Base-by-base conservation (phyloP, 2,113 vertebrate species). In the Alethe diademata region DNA sequence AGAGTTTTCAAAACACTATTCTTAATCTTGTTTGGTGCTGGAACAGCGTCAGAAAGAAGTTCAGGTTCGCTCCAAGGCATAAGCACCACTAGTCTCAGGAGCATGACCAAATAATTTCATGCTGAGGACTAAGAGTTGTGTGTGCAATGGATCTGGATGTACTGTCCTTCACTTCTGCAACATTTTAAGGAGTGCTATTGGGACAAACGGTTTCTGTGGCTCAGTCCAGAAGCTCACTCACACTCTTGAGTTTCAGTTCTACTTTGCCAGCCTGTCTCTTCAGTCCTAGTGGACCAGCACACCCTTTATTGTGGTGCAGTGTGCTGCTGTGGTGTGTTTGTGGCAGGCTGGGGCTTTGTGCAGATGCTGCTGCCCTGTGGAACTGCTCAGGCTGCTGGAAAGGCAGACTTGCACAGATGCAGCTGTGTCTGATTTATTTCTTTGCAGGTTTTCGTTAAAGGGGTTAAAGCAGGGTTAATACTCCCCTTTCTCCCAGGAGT, bases 291-390 rank as follows among this genome's bases (percentile, higher is more conserved):
- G 38, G 43, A 8, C 15, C 18, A 60, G 2, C 43, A 31, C 25
- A 25, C 19, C 8, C 25, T 67, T 40, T 22, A 4, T 0, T 24
- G 43, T 9, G 64, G 0, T 66, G 29, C 8, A 38, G 6, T 11
- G 36, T 66, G 35, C 67, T 78, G 38, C 9, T 79, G 1, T 2
- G 25, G 20, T 10, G 4, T 33, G 42, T 33, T 22, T 38, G 42
- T 40, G 78, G 35, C 51, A 65, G 9, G 15, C 31, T 57, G 45
- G 4, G 51, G 22, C 6, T 28, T n/a, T 47, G 56, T 48, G 14
- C 29, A 20, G 38, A 1, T 14, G 24, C 58, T 71, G 29, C 80
- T 83, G 57, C 47, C 33, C 26, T 43, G 2, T 64, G 31, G 17
- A 42, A 19, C 14, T 33, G 40, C 33, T 75, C 17, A 19, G 67